These are phyloP conservation scores for Lucilia sericata DNA, from an alignment of 1,140 invertebrate species.

Conservation along the genomic window DNA sequence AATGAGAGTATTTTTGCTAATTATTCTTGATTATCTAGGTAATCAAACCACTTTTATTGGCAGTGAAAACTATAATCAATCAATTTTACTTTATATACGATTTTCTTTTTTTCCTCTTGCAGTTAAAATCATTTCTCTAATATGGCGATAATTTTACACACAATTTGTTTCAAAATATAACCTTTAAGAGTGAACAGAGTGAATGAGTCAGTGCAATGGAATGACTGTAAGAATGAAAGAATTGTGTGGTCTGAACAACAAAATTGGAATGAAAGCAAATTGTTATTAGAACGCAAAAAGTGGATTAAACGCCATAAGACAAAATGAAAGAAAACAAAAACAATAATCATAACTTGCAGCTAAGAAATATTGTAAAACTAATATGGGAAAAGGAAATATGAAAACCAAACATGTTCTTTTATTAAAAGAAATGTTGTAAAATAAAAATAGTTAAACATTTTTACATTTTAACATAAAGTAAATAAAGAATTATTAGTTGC, in stretches of 20 bases:
- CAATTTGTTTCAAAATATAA: neutral
- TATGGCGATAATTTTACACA: neutral
- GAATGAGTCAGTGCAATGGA: too few species aligned
- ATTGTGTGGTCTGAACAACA: neutral
- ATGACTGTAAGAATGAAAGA: too few species aligned
- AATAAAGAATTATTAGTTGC: too few species aligned
- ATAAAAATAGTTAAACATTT: too few species aligned
- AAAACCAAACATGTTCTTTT: too few species aligned
- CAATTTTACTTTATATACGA: neutral
- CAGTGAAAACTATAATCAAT: slow-evolving; percentile 19
- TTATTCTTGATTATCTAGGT: neutral
- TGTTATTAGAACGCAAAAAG: slow-evolving; percentile 21
- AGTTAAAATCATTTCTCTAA: neutral
- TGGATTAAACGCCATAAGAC: neutral
- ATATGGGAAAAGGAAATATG: neutral
- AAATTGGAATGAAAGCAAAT: neutral
- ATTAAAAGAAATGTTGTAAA: too few species aligned
- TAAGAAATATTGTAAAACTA: too few species aligned
- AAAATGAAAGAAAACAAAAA: neutral
- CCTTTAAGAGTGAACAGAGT: too few species aligned
- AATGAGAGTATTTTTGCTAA: neutral
- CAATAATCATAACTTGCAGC: neutral
- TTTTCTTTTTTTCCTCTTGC: neutral
- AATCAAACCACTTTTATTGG: slow-evolving; percentile 31
- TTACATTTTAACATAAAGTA: too few species aligned